Evolutionary conservation across 2,888 invertebrate species (phyloP), one percentile per base, ranked within the genome.

Genomic region (Aricia artaxerxes): DNA sequence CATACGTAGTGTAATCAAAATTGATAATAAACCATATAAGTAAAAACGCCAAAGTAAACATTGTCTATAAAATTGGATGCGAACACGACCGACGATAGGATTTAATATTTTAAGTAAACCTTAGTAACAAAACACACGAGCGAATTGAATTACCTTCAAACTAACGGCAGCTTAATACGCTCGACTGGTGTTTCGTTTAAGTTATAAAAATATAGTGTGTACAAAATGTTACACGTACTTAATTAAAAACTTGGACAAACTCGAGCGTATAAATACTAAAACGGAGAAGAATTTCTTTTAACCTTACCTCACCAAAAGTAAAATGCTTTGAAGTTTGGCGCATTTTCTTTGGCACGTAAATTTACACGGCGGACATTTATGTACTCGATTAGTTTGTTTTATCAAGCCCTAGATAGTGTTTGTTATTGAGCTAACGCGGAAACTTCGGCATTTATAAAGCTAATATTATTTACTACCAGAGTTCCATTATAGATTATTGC

Each of bases 341-440:
- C 57, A 76, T 35, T 76, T 76, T 57, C 53, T 76, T 76, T 76
- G 57, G 76, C 57, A 76, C 76, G 76, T 76, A 75, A 75, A 75
- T 76, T 76, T 53, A 76, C 57, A 76, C 76, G 16, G 76, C 35
- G 4, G 57, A 57, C 53, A 76, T 57, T 76, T 57, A 31, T 35
- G 31, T 35, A 57, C 57, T 76, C 53, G 76, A 76, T 76, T 76
- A 57, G 76, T 76, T 76, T 76, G 53, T 76, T 76, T 76, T 76
- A 57, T 76, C 76, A 35, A 53, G 6, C 76, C 31, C 16, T 11
- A 75, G 49, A 35, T 35, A 35, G 69, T 69, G 69, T 69, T 69
- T 35, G 35, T 38, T 69, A 69, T 38, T 13, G 35, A 69, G 13
- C 5, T 24, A 1, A 64, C 13, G 35, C 13, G 69, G 2, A 16